Conservation (phyloP, 2,797 vertebrate genomes). For the Anisognathus igniventris region DNA sequence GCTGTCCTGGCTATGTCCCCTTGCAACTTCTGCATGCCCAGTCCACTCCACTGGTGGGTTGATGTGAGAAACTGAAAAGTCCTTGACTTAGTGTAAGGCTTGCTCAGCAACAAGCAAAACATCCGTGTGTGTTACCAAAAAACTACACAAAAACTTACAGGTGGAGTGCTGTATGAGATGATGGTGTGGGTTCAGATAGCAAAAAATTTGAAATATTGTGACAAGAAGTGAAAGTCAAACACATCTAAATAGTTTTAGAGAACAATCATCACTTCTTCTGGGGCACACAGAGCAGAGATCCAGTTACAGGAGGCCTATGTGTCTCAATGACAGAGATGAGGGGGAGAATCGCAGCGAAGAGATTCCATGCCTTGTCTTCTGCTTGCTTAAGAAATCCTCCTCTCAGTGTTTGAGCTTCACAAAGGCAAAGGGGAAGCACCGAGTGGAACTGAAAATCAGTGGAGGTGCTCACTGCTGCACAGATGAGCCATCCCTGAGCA, state of each 20-base stretch:
- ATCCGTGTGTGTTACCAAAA: background rate
- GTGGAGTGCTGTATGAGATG: background rate
- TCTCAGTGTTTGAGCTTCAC: background rate
- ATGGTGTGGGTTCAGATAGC: background rate
- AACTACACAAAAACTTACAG: background rate
- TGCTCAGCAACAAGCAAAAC: background rate
- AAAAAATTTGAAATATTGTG: accelerated
- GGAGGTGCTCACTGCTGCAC: background rate
- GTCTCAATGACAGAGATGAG: background rate
- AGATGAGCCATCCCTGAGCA: accelerated
- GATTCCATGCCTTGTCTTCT: background rate
- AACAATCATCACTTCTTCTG: background rate
- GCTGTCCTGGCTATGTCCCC: background rate
- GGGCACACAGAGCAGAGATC: background rate
- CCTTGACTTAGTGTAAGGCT: background rate
- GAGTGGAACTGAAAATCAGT: background rate
- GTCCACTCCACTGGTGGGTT: background rate
- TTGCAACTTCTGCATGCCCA: background rate
- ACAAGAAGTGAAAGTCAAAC: background rate
- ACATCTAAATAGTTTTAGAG: background rate
- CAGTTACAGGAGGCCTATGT: background rate
- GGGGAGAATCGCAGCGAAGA: background rate
- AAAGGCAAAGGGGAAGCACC: background rate
- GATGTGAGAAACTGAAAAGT: background rate
- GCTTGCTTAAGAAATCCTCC: background rate